Conservation (phyloP, 2,888 invertebrate genomes). For the Aspidiotus rigidus region DNA sequence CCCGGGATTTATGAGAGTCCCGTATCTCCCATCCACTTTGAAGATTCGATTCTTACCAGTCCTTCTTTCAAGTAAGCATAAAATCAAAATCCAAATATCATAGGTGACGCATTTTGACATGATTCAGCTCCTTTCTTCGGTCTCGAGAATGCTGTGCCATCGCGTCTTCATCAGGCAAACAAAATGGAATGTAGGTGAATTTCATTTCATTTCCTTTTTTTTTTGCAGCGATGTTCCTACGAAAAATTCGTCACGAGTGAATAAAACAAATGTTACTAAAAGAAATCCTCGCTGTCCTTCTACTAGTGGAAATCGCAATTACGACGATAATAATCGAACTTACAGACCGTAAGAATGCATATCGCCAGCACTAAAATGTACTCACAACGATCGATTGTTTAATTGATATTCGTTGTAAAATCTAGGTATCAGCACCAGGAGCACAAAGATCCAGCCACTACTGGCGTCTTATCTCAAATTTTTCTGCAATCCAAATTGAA, state of each 20-base stretch:
- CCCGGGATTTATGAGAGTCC: slow-evolving; percentile 44
- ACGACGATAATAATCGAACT: slow-evolving; percentile 76
- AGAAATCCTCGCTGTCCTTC: background rate
- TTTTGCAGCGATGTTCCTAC: background rate
- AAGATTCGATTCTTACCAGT: background rate
- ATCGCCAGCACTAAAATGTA: background rate
- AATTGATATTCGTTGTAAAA: no score
- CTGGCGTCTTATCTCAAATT: slow-evolving; percentile 18
- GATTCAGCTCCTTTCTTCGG: no score
- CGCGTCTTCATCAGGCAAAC: no score
- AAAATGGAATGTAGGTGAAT: no score
- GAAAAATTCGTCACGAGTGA: background rate
- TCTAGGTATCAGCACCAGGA: background rate
- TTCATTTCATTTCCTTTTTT: no score
- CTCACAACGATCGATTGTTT: no score
- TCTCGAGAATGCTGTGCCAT: no score
- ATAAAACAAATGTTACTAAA: slow-evolving; percentile 7
- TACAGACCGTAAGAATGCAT: slow-evolving; percentile 66
- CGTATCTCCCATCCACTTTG: slow-evolving; percentile 47
- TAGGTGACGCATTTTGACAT: no score
- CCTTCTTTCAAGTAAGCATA: slow-evolving; percentile 12
- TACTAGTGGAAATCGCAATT: slow-evolving; percentile 50
- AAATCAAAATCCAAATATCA: no score
- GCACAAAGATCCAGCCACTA: slow-evolving; percentile 12
- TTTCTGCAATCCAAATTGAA: slow-evolving; percentile 50